phyloP scores from a whole-genome alignment of 2,888 invertebrate genomes.

The Andrena minutula region DNA sequence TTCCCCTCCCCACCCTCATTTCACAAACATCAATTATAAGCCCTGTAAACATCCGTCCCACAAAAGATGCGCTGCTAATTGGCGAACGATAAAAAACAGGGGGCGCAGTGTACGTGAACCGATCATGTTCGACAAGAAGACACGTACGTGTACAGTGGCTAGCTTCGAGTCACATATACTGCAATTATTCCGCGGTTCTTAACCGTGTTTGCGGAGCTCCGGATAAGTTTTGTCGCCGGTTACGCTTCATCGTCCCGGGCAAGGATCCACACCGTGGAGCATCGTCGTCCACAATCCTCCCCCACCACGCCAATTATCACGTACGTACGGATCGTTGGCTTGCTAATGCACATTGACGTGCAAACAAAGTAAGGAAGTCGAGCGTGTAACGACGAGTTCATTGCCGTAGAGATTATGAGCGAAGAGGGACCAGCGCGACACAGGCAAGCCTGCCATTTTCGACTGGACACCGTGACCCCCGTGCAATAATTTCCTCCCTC shows the following conservation, averaged over 20 bases:
- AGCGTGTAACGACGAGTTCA: slow-evolving; percentile 68
- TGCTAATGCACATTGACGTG: slow-evolving; percentile 57
- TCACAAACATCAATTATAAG: too few relatives aligned
- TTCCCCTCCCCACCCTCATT: too few relatives aligned
- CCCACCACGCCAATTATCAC: slow-evolving; percentile 68
- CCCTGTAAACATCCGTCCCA: too few relatives aligned
- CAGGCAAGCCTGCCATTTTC: slow-evolving; percentile 67
- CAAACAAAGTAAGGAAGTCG: slow-evolving; percentile 68
- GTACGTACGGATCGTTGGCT: slow-evolving; percentile 56
- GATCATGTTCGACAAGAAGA: background rate
- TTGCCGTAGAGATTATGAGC: slow-evolving; percentile 56
- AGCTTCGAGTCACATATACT: background rate
- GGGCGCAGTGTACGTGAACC: too few relatives aligned
- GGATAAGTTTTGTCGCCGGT: slow-evolving; percentile 36
- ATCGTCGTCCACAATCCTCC: background rate
- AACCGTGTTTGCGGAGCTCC: slow-evolving; percentile 15
- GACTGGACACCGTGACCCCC: slow-evolving; percentile 55
- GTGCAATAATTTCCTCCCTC: slow-evolving; percentile 13
- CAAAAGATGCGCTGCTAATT: too few relatives aligned
- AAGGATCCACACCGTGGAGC: slow-evolving; percentile 8
- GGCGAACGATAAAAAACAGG: too few relatives aligned
- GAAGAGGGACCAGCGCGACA: slow-evolving; percentile 18
- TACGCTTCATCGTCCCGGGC: slow-evolving; percentile 22
- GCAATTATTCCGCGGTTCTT: slow-evolving; percentile 16
- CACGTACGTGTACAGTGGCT: background rate